Evolutionary conservation across 2,888 invertebrate species (phyloP), one percentile per base, ranked within the genome.

Genomic region (Cotesia congregata): DNA sequence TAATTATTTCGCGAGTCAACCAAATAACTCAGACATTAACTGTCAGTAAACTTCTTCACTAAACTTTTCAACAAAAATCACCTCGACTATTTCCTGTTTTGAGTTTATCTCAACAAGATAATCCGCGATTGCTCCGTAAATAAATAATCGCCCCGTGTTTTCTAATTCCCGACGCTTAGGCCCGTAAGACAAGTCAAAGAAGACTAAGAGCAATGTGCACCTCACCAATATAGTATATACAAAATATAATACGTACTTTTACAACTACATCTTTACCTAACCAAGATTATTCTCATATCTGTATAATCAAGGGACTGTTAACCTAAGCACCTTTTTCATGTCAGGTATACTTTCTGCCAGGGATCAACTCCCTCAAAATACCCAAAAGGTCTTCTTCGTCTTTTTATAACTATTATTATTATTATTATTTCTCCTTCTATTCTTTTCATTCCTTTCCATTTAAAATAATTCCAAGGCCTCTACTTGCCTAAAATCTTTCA

Each of bases 1-100:
- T 69, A 65, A 71, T 41, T 59, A 72, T 15, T 39, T 15, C 12
- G 3, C n/a, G 12, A 40, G 40, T 72, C 72, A 72, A 72, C 64
- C 38, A n/a, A 64, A 9, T 17, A 20, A 65, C 2, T 15, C n/a
- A 65, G 1, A 65, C 12, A 12, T 20, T 17, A 6, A 39, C 20
- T 12, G 17, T n/a, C 15, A 64, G 41, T 15, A n/a, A n/a, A n/a
- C n/a, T n/a, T 20, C 50, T 2, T 41, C 50, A 50, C 30, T 30
- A 0, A 30, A 3, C 30, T 30, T 3, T 59, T 4, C 4, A 59
- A 59, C n/a, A 59, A 12, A 59, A 59, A 5, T 2, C 12, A 9
- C 12, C 4, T n/a, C 20, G 20, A 12, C 7, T 50, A 7, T 69
- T 70, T 70, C n/a, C 9, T 64, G 7, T 71, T 5, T 60, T 30